Base-by-base conservation (phyloP, 2,888 invertebrate species). In the Choreutis nemorana region DNA sequence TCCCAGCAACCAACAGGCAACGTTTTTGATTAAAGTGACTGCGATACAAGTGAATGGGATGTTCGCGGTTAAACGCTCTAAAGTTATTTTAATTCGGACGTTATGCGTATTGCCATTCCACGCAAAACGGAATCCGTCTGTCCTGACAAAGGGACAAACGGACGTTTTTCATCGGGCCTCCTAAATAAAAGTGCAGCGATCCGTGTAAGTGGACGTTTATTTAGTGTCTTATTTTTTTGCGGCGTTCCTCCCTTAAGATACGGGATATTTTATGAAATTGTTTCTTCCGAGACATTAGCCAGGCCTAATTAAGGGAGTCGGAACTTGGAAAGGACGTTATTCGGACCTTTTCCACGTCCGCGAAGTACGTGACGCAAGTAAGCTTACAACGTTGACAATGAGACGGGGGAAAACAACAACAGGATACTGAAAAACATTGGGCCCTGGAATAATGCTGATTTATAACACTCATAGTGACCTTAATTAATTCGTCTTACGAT, bases 211-310 rank as follows among this genome's bases (percentile, higher is more conserved):
- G 64, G 64, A 63, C 63, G 55, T 68, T 67, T 67, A 70, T 68
- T 68, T 62, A 66, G 64, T 66, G 60, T 62, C 66, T 65, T 70
- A 62, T 72, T 67, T 65, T 68, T 66, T 66, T 64, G 62, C 54
- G 55, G 48, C 45, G 50, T 45, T 32, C 35, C 46, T 45, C 48
- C 45, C n/a, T 45, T 39, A 50, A 59, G 62, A 56, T 62, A 67
- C 54, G 59, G 63, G 66, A 72, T 68, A 63, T 75, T 73, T 72
- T 75, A 75, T 72, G 66, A 75, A 77, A 75, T 77, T 77, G 72
- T 73, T 73, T 78, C n/a, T 78, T 77, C 70, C 66, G 60, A 53
- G 46, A 75, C 73, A 72, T 77, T 77, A 72, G 59, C 64, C 65
- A 41, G 56, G 54, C 68, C 70, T 78, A 77, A 78, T 78, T 77